A percentile compares a stretch with the other conserved stretches of the same genome.
Evolutionary conservation across 1,140 invertebrate species (phyloP).

Genomic region (Magallana angulata): DNA sequence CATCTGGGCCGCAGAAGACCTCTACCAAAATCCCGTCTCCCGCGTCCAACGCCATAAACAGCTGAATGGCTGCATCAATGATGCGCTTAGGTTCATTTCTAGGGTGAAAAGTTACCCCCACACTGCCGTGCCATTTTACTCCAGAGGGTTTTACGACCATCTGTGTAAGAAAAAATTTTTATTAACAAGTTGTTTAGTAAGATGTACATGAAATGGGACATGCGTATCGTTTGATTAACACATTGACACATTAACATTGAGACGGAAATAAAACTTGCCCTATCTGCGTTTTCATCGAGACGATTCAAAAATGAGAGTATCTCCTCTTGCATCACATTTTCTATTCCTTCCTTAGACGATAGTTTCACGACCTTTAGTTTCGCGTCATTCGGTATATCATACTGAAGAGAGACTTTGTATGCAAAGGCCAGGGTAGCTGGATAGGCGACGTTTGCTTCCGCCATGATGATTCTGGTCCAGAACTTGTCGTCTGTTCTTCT

Average conservation of each 20-base stretch:
- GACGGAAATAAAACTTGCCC: not conserved
- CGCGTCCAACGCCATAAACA: constrained; percentile 51
- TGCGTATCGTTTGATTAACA: not conserved
- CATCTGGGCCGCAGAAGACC: constrained; percentile 51
- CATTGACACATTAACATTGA: too few relatives aligned
- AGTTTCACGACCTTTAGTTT: constrained; percentile 27
- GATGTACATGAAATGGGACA: not conserved
- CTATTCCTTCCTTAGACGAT: not conserved
- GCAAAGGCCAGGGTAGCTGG: constrained; percentile 63
- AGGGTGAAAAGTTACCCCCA: constrained; percentile 62
- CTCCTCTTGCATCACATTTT: constrained; percentile 28
- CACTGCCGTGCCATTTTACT: constrained; percentile 59
- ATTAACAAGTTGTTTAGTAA: not conserved
- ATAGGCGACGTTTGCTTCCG: constrained; percentile 52
- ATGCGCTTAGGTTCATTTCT: constrained; percentile 44
- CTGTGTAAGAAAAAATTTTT: too few relatives aligned
- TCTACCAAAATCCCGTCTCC: constrained; percentile 63
- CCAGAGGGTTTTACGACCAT: constrained; percentile 71
- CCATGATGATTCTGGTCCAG: constrained; percentile 62
- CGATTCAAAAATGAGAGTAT: constrained; percentile 38
- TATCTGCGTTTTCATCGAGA: not conserved
- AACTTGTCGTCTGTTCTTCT: constrained; percentile 65
- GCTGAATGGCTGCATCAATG: constrained; percentile 47
- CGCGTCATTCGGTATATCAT: constrained; percentile 21
- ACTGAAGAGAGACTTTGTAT: constrained; percentile 42